These are phyloP conservation scores for Pelochelys cantorii DNA, from an alignment of 2,797 vertebrate genomes.

Conservation along the genomic window DNA sequence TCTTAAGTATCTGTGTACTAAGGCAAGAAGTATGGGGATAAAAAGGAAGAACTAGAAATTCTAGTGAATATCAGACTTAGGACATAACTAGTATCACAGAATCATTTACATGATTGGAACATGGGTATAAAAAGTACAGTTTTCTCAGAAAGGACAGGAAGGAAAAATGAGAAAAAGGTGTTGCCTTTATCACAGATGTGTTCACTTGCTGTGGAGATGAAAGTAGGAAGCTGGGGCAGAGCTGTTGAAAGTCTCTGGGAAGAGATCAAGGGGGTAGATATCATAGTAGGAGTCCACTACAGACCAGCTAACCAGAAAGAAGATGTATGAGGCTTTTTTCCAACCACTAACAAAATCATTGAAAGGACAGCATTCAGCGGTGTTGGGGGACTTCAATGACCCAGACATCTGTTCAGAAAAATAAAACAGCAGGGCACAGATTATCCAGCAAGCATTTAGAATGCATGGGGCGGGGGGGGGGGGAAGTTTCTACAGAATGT, in stretches of 20 bases:
- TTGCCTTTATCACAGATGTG: background rate
- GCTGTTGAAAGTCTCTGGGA: background rate
- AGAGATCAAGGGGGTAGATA: background rate
- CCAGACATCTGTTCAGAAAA: background rate
- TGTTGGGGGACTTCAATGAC: background rate
- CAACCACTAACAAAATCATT: background rate
- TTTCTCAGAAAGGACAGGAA: background rate
- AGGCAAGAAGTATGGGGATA: background rate
- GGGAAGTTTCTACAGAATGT: background rate
- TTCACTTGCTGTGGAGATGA: background rate
- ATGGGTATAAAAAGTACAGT: background rate
- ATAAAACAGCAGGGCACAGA: background rate
- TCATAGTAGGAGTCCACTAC: background rate
- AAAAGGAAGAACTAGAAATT: background rate
- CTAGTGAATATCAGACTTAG: background rate
- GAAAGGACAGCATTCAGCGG: background rate
- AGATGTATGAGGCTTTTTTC: background rate
- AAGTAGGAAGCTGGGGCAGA: background rate
- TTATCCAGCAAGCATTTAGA: background rate
- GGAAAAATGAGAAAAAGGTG: background rate
- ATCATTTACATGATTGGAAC: background rate
- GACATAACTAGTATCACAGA: background rate
- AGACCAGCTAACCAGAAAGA: background rate
- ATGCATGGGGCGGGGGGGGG: too few species aligned
- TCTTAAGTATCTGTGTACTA: background rate